Percentiles rank a stretch among this genome's conserved stretches.
phyloP scores from a whole-genome alignment of 2,888 invertebrate genomes.

The Nemoura dubitans region DNA sequence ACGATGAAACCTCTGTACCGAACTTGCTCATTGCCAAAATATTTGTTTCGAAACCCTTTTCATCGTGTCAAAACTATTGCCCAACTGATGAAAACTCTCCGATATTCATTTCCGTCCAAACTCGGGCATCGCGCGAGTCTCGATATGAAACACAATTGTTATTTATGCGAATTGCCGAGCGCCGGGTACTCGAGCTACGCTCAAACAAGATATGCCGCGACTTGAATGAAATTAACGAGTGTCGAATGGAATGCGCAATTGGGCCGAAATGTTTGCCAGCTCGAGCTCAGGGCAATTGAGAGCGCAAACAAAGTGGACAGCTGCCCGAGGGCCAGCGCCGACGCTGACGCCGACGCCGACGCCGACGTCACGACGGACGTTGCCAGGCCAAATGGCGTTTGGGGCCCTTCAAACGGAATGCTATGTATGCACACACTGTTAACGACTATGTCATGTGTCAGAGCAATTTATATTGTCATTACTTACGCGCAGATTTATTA shows the following conservation, averaged over 20 bases:
- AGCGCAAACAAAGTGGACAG: slow-evolving; percentile 26
- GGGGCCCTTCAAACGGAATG: not conserved
- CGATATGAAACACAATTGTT: not conserved
- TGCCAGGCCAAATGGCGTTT: not conserved
- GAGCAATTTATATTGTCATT: slow-evolving; percentile 29
- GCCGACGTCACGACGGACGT: not conserved
- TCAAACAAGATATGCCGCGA: slow-evolving; percentile 1
- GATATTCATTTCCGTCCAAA: not conserved
- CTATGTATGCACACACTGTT: not conserved
- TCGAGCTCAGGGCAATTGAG: not conserved
- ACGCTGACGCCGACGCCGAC: not conserved
- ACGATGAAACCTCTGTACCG: no score
- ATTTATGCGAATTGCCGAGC: not conserved
- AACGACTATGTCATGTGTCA: slow-evolving; percentile 18
- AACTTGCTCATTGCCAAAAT: not conserved
- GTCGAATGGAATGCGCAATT: slow-evolving; percentile 25
- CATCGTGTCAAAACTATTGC: not conserved
- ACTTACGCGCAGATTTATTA: slow-evolving; percentile 21
- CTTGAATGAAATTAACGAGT: slow-evolving; percentile 34
- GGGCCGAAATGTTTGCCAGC: not conserved
- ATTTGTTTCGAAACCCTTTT: not conserved
- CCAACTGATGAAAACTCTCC: not conserved
- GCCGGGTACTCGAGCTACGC: not conserved
- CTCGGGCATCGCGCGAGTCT: not conserved
- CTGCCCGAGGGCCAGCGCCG: not conserved